These are phyloP conservation scores for Limnephilus marmoratus DNA, from an alignment of 2,888 invertebrate genomes.

Conservation along the genomic window DNA sequence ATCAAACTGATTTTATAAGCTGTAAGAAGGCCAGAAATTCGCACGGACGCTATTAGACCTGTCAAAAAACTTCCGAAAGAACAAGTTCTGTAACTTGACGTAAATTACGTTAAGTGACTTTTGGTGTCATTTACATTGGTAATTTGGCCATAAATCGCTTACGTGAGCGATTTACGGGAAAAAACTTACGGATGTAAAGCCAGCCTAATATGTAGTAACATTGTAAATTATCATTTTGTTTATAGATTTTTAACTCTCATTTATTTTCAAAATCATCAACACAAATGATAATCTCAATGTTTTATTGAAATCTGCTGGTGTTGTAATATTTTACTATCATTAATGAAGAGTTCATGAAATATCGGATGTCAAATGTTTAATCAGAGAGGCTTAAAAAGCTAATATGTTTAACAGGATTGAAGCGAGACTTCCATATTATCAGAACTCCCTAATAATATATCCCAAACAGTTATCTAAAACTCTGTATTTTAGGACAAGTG, in stretches of 20 bases:
- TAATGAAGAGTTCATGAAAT: neutral
- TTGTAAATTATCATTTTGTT: neutral
- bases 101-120: no score
- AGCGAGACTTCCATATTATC: neutral
- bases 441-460: neutral
- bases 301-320: neutral
- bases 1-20: no score
- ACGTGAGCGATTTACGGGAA: no score
- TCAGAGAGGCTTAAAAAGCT: no score
- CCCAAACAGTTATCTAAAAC: conserved; percentile 26
- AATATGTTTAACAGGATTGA: neutral
- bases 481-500: conserved; percentile 4
- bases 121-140: no score
- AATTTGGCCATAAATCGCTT: no score
- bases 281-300: no score
- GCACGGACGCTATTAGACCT: no score
- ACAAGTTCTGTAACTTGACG: no score
- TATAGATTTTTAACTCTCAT: neutral
- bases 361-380: neutral
- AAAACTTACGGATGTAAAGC: no score
- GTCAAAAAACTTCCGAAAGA: no score
- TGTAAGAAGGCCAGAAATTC: no score
- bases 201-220: neutral
- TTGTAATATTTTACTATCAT: neutral
- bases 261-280: neutral